Evolutionary conservation across 2,113 vertebrate species (phyloP).

Genomic region (Cyphomyrus plagiostoma): DNA sequence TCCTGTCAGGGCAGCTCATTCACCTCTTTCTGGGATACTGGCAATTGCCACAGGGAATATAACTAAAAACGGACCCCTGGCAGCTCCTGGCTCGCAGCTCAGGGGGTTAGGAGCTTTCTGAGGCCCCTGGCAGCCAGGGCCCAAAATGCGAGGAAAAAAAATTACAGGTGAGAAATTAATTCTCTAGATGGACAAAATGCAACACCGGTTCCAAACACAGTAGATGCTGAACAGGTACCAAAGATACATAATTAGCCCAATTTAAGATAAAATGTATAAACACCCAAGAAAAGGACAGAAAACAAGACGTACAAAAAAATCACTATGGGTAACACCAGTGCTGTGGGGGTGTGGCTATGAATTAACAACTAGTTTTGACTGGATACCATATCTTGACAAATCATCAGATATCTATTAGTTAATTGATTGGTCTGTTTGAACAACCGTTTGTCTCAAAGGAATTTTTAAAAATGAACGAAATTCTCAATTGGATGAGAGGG

Average conservation of each 20-base stretch:
- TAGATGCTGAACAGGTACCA: not conserved
- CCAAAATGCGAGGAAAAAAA: not conserved
- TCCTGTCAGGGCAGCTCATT: conserved; percentile 45
- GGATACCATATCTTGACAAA: not conserved
- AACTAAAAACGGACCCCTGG: conserved; percentile 30
- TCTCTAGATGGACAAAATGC: not conserved
- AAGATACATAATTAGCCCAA: conserved; percentile 3
- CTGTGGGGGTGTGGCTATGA: not conserved
- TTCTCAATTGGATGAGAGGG: not conserved
- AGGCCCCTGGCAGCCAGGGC: not conserved
- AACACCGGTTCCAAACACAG: not conserved
- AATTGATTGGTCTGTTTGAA: not conserved
- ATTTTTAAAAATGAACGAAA: not conserved
- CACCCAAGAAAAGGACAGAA: not conserved
- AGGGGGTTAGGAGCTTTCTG: no score
- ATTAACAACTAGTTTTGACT: not conserved
- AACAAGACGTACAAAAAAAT: not conserved
- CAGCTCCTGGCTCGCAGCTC: conserved; percentile 34
- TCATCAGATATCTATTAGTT: not conserved
- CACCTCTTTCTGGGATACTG: conserved; percentile 42
- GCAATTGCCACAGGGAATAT: conserved; percentile 43
- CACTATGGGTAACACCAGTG: not conserved
- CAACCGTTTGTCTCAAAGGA: not conserved
- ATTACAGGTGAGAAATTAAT: not conserved
- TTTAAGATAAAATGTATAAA: not conserved